Conservation (phyloP, 2,797 vertebrate species). For the Microctenopoma lineatum region DNA sequence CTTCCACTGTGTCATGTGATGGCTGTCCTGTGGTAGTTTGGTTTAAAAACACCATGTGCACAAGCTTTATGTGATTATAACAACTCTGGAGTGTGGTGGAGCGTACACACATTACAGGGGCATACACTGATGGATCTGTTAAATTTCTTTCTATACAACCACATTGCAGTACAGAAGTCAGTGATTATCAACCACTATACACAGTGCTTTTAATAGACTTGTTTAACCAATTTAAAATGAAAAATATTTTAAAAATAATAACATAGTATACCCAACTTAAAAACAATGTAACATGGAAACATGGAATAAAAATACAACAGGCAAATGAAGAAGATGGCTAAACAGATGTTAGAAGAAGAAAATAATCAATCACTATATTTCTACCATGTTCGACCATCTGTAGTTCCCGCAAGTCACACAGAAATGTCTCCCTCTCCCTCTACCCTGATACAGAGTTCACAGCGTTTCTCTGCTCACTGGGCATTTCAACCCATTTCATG, state of each 20-base stretch:
- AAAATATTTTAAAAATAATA: neutral
- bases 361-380: neutral
- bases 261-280: too few relatives aligned
- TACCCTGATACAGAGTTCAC: constrained; percentile 25
- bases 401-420: neutral
- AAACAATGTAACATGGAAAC: too few relatives aligned
- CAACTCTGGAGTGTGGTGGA: too few relatives aligned
- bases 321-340: neutral
- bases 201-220: neutral
- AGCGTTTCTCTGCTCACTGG: constrained; percentile 53
- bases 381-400: neutral
- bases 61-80: too few relatives aligned
- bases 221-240: neutral
- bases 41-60: too few relatives aligned
- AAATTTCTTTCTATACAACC: neutral
- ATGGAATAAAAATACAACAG: neutral
- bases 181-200: neutral
- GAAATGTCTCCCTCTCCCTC: neutral
- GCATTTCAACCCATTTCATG: constrained; percentile 53
- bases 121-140: too few relatives aligned
- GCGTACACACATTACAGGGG: too few relatives aligned
- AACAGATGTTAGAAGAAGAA: neutral
- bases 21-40: too few relatives aligned
- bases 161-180: neutral
- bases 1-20: neutral